Evolutionary conservation across 2,797 vertebrate species (phyloP), one percentile per base, ranked within the genome.

Genomic region (Sebastes matsubarae): DNA sequence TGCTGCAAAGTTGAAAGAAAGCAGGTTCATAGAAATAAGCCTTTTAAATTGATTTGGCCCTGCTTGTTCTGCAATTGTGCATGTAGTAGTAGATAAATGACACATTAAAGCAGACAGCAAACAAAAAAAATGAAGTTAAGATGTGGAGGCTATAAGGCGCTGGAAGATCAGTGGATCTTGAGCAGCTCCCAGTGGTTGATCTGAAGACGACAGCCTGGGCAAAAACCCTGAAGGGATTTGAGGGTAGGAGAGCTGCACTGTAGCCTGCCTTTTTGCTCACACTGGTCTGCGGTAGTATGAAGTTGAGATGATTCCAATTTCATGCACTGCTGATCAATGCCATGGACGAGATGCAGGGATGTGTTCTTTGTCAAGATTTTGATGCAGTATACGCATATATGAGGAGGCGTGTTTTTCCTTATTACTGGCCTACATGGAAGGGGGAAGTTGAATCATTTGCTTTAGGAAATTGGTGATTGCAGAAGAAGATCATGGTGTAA

Each of bases 111-210:
- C 54, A 76, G 81, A 60, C 54, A 73, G 79, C 30, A 84, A 72
- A 77, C 63, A 65, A 79, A 34, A 32, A 68, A 29, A 61, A 13
- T 42, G 12, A 42, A 60, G 61, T 22, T 75, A 24, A 58, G 69
- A 59, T 72, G 34, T 67, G 25, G 24, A 52, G 8, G 59, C 16
- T 34, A 20, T 38, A 22, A 64, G n/a, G 18, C 1, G 14, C 18
- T n/a, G 16, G 32, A 61, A 52, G 25, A 85, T 72, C 24, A 55
- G 75, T 90, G 85, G 91, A 88, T 87, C 86, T 85, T 90, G 89
- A 96, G 94, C 93, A 89, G 82, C 94, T 88, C 93, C 93, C 70
- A 88, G 94, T 94, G 94, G 93, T n/a, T 38, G 52, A 55, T 66
- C n/a, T 59, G 22, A 66, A 52, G n/a, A 65, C 60, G 54, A 79